phyloP scores from a whole-genome alignment of 2,113 vertebrate genomes.

The Heliornis fulica region DNA sequence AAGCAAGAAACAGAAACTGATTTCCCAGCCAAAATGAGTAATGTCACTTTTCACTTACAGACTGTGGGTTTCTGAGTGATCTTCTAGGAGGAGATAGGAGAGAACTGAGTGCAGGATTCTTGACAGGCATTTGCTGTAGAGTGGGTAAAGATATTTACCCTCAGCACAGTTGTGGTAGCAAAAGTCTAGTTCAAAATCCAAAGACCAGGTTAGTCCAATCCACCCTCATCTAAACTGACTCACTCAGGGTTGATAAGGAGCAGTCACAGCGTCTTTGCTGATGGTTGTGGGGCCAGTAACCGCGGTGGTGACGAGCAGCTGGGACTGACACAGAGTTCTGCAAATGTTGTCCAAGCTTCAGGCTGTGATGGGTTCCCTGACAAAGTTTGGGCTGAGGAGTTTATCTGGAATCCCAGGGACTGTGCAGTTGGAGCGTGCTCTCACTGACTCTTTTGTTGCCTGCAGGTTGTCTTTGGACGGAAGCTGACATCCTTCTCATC shows the following conservation, averaged over 20 bases:
- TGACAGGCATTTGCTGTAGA: neutral
- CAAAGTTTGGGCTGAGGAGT: neutral
- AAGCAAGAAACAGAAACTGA: neutral
- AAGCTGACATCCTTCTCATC: constrained; percentile 82
- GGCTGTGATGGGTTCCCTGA: fast-evolving
- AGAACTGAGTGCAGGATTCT: neutral
- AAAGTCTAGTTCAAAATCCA: constrained; percentile 1
- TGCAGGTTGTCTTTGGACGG: constrained; percentile 89
- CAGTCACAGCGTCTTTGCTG: neutral
- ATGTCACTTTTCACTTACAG: neutral
- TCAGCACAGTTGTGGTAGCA: neutral
- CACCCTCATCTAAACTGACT: neutral
- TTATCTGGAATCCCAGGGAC: neutral
- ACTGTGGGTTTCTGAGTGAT: neutral
- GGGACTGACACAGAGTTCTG: neutral
- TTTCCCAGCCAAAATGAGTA: neutral
- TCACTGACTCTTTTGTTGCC: neutral
- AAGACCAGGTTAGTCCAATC: neutral
- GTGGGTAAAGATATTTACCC: neutral
- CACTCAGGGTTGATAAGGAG: neutral
- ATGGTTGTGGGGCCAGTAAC: neutral
- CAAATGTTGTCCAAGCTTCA: neutral
- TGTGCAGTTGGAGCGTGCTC: fast-evolving
- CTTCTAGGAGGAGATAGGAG: neutral
- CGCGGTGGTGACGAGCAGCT: neutral